Evolutionary conservation across 2,113 vertebrate genomes (phyloP).

Genomic region (Mus musculus): GRCm39 chr13:55905501-55906000

Average conservation of each 20-base stretch:
- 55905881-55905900: no score
- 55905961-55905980: background rate
- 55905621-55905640: background rate
- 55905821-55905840: no score
- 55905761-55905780: no score
- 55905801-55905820: no score
- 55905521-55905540: constrained; percentile 27
- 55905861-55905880: no score
- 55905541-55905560: background rate
- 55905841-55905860: no score
- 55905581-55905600: background rate
- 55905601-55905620: background rate
- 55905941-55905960: background rate
- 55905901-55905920: background rate
- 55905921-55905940: background rate
- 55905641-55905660: background rate
- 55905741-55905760: no score
- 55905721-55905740: background rate
- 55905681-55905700: background rate
- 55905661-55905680: background rate
- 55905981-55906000: background rate
- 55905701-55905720: background rate
- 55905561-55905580: background rate
- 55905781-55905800: no score
- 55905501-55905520: background rate